These are phyloP conservation scores for Metridium senile DNA, from an alignment of 92 coral and sea anemone species.

Conservation along the genomic window DNA sequence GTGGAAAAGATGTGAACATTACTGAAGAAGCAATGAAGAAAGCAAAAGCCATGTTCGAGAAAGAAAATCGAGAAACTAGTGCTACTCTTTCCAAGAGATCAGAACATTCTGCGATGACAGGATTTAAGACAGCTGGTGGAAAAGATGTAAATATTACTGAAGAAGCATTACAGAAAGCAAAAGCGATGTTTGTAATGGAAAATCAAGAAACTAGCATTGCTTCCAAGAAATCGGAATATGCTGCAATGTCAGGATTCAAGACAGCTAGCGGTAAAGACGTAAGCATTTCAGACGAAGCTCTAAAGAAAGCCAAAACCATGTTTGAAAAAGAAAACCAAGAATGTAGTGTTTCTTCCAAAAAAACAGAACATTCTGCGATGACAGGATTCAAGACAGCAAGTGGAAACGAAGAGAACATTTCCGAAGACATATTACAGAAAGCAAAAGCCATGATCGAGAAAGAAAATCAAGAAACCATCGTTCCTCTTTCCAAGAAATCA, in stretches of 20 bases:
- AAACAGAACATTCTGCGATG: neutral
- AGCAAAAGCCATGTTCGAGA: constrained; percentile 25
- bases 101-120: constrained; percentile 2
- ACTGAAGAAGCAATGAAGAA: constrained; percentile 56
- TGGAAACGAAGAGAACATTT: constrained; percentile 47
- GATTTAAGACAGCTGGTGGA: constrained; percentile 10
- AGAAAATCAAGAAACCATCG: neutral
- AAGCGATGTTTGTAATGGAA: constrained; percentile 32
- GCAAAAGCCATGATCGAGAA: neutral
- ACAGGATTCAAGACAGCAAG: constrained; percentile 52
- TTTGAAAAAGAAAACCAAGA: neutral
- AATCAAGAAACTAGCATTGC: no score
- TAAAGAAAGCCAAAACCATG: constrained; percentile 44
- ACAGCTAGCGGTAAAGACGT: constrained; percentile 57
- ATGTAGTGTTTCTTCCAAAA: neutral
- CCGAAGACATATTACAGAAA: constrained; percentile 35
- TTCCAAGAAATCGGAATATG: no score
- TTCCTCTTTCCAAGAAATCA: no score
- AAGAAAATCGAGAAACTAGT: neutral
- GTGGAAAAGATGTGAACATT: constrained; percentile 48
- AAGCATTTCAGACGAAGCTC: constrained; percentile 44
- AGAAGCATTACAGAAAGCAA: constrained; percentile 47
- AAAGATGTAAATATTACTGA: constrained; percentile 45
- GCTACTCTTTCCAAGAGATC: neutral
- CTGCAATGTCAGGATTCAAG: constrained; percentile 37